phyloP scores from a whole-genome alignment of 2,113 vertebrate genomes.

The Australoheros scitulus region DNA sequence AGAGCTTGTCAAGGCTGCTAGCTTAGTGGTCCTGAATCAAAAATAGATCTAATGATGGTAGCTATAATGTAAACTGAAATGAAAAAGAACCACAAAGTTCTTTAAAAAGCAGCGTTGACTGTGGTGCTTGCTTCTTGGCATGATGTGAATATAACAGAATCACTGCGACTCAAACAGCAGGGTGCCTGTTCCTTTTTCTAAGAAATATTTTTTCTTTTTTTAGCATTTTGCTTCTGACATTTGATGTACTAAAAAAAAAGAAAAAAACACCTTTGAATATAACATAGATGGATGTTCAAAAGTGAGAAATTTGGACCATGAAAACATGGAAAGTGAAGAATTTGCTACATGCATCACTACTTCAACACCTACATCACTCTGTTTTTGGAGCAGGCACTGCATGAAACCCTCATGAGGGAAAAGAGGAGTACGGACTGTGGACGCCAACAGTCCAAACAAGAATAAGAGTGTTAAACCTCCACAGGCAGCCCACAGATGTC shows the following conservation, averaged over 20 bases:
- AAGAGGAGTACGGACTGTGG: conserved; percentile 1
- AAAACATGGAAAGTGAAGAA: conserved; percentile 40
- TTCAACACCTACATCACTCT: conserved; percentile 35
- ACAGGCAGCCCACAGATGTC: conserved; percentile 29
- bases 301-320: conserved; percentile 2
- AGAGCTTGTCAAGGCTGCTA: conserved; percentile 21
- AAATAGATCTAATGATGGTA: conserved; percentile 9
- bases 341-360: conserved; percentile 13
- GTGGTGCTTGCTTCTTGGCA: conserved; percentile 4
- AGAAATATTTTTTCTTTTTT: background rate
- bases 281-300: conserved; percentile 13
- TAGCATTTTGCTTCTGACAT: conserved; percentile 4
- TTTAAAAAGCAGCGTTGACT: conserved; percentile 13
- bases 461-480: conserved; percentile 21
- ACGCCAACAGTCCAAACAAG: conserved; percentile 14
- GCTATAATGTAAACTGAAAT: conserved; percentile 4
- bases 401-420: conserved; percentile 2
- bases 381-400: conserved; percentile 16
- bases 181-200: conserved; percentile 4
- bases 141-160: conserved; percentile 5
- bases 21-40: background rate
- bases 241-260: background rate
- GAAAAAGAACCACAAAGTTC: background rate
- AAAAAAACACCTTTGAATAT: background rate
- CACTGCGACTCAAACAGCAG: conserved; percentile 19